phyloP scores from a whole-genome alignment of 1,140 invertebrate genomes.

The Neodiprion fabricii region DNA sequence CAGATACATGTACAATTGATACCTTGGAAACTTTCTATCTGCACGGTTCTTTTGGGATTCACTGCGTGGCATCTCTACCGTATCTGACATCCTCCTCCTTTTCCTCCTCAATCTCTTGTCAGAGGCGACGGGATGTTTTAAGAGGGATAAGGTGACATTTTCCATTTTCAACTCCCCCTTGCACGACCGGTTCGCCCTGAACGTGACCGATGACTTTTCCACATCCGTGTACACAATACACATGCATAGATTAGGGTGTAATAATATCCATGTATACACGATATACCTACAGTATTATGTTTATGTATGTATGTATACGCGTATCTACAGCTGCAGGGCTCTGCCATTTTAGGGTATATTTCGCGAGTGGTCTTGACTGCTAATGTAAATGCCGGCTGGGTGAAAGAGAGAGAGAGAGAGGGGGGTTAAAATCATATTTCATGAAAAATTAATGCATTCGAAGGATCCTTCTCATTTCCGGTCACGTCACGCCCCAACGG shows the following conservation, averaged over 20 bases:
- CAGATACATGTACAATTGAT: too few species aligned
- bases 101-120: background rate
- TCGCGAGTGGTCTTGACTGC: background rate
- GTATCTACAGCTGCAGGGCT: background rate
- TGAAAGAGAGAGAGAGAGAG: too few species aligned
- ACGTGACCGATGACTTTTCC: slow-evolving; percentile 5
- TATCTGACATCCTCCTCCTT: background rate
- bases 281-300: too few species aligned
- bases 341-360: background rate
- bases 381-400: slow-evolving; percentile 2
- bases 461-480: slow-evolving; percentile 12
- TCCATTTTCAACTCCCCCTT: slow-evolving; percentile 4
- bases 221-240: background rate
- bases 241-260: too few species aligned
- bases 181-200: background rate
- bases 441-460: slow-evolving; percentile 14
- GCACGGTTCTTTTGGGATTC: slow-evolving; percentile 4
- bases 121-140: background rate
- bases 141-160: slow-evolving; percentile 2
- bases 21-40: background rate
- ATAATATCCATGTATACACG: too few species aligned
- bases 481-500: background rate
- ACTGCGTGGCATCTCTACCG: background rate
- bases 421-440: slow-evolving; percentile 2
- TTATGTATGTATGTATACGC: background rate